Conservation (phyloP, 2,797 vertebrate species). For the Gambusia yucatana region DNA sequence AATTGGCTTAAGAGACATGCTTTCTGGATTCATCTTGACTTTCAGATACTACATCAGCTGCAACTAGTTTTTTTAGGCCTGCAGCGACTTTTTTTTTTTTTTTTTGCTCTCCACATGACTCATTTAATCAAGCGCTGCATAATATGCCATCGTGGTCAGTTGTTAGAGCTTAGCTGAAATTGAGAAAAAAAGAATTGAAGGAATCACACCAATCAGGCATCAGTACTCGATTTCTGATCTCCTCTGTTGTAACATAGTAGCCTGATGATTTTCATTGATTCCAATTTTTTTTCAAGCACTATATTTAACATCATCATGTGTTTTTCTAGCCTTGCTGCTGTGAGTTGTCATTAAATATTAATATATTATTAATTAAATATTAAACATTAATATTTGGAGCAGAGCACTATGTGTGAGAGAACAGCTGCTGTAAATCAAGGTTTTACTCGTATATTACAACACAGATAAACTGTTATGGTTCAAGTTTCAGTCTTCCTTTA, state of each 20-base stretch:
- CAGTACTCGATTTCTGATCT: not conserved
- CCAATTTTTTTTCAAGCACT: not conserved
- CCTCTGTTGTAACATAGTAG: not conserved
- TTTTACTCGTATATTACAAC: not conserved
- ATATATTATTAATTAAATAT: no score
- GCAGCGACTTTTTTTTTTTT: not conserved
- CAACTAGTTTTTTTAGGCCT: not conserved
- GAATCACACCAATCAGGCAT: not conserved
- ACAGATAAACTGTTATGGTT: not conserved
- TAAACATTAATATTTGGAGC: no score
- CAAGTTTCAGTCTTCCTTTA: not conserved
- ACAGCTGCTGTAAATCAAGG: not conserved
- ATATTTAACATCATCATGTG: not conserved
- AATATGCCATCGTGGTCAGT: not conserved
- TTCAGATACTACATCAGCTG: not conserved
- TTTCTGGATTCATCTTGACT: not conserved
- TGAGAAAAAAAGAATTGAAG: not conserved
- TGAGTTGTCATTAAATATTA: no score
- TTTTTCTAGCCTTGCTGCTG: not conserved
- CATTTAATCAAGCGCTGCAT: not conserved
- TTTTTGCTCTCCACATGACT: not conserved
- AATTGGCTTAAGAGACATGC: not conserved
- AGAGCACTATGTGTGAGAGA: not conserved
- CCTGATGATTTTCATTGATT: not conserved
- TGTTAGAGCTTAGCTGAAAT: not conserved